phyloP scores from a whole-genome alignment of 2,113 vertebrate genomes.

The Struthidea cinerea region DNA sequence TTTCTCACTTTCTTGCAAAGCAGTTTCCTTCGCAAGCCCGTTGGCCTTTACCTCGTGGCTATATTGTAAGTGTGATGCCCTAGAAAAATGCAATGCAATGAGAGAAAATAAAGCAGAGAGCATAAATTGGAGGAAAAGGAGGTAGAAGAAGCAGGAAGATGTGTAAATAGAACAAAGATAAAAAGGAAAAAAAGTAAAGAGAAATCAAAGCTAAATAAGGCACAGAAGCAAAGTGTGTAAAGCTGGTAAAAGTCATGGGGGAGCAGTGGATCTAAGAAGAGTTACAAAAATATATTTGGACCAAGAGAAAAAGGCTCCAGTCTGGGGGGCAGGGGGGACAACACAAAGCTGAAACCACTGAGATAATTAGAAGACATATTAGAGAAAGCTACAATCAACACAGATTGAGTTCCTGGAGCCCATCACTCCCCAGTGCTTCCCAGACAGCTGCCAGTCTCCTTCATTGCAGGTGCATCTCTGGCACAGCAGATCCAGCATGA shows the following conservation, averaged over 20 bases:
- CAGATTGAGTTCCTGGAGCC: not conserved
- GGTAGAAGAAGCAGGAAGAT: not conserved
- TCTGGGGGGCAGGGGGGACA: not conserved
- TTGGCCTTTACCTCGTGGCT: slow-evolving; percentile 61
- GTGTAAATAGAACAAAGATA: not conserved
- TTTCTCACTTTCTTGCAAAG: slow-evolving; percentile 62
- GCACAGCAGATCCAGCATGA: not conserved
- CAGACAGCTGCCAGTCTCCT: not conserved
- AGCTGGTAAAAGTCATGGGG: not conserved
- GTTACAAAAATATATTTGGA: not conserved
- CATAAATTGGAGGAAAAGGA: not conserved
- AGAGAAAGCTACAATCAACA: not conserved
- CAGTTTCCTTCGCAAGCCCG: slow-evolving; percentile 22
- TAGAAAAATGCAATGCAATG: slow-evolving; percentile 17
- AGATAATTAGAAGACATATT: not conserved
- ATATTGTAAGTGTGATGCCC: slow-evolving; percentile 42
- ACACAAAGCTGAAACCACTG: not conserved
- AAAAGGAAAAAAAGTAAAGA: not conserved
- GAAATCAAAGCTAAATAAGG: not conserved
- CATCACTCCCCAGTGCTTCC: not conserved
- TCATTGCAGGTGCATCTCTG: not conserved
- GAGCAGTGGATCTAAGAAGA: not conserved
- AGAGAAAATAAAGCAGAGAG: not conserved
- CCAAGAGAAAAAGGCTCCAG: not conserved
- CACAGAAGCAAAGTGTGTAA: not conserved